These are phyloP conservation scores for Odobenus rosmarus DNA, from an alignment of 2,113 vertebrate genomes.

Conservation along the genomic window DNA sequence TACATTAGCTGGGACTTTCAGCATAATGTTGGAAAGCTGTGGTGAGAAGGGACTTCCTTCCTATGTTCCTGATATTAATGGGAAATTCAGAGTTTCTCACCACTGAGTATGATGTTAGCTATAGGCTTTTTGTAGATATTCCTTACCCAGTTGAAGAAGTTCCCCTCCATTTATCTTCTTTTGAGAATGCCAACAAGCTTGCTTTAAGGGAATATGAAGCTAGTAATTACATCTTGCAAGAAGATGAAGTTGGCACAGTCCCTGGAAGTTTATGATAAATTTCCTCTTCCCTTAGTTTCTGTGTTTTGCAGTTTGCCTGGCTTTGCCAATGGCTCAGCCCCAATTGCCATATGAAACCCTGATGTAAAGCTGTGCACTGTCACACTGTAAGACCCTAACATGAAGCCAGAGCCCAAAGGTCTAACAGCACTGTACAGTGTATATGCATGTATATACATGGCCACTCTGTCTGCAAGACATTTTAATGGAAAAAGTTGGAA, in stretches of 20 bases:
- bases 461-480: conserved; percentile 96
- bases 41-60: not conserved
- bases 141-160: not conserved
- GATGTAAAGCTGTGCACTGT: conserved; percentile 97
- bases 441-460: conserved; percentile 98
- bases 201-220: not conserved
- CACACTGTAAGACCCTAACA: conserved; percentile 95
- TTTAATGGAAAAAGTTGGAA: conserved; percentile 98
- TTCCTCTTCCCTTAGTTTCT: not conserved
- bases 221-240: not conserved
- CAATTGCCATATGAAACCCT: conserved; percentile 94
- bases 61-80: not conserved
- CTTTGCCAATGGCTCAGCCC: not conserved
- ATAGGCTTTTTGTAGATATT: not conserved
- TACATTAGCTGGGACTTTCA: not conserved
- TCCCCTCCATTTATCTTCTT: not conserved
- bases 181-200: not conserved
- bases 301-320: not conserved
- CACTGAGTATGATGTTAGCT: not conserved
- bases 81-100: not conserved
- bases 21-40: not conserved
- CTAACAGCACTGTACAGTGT: conserved; percentile 98
- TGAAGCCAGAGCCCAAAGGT: conserved; percentile 96
- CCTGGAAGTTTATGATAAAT: not conserved
- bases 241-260: not conserved